Conservation (phyloP, 2,797 vertebrate species). For the Eulemur mongoz region DNA sequence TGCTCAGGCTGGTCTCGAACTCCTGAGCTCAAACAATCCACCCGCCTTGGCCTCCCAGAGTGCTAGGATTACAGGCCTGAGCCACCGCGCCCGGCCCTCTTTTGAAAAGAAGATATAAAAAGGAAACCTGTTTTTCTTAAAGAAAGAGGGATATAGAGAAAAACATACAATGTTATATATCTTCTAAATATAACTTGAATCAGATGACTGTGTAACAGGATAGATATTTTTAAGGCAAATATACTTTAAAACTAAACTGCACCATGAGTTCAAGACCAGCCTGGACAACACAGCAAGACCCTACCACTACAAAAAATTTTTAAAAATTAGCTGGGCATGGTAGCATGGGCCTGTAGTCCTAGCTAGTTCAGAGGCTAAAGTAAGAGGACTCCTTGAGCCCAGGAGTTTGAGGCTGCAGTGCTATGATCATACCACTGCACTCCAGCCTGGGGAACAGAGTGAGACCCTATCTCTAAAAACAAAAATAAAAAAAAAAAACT, state of each 20-base stretch:
- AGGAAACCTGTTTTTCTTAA: constrained; percentile 47
- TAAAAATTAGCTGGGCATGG: background rate
- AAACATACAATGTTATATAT: background rate
- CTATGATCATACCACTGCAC: background rate
- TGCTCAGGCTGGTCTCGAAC: too few relatives aligned
- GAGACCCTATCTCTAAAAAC: background rate
- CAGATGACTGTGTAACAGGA: background rate
- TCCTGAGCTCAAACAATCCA: too few relatives aligned
- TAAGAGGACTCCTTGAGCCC: background rate
- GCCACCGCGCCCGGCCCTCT: background rate
- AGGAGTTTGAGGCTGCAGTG: background rate
- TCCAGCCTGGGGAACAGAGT: background rate
- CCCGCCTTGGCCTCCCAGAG: too few relatives aligned
- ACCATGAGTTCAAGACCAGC: background rate
- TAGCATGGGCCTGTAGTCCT: background rate
- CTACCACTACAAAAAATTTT: background rate
- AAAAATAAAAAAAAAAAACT: background rate
- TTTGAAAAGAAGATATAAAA: constrained; percentile 25
- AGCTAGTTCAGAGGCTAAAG: background rate
- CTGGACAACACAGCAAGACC: background rate
- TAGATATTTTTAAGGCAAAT: constrained; percentile 24
- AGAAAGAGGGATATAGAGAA: background rate
- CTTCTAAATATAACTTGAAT: constrained; percentile 21
- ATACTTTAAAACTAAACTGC: constrained; percentile 10
- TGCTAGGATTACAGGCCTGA: too few relatives aligned